A percentile compares a stretch with the other conserved stretches of the same genome.
phyloP scores from a whole-genome alignment of 2,113 vertebrate species.

The Dicerorhinus sumatrensis region DNA sequence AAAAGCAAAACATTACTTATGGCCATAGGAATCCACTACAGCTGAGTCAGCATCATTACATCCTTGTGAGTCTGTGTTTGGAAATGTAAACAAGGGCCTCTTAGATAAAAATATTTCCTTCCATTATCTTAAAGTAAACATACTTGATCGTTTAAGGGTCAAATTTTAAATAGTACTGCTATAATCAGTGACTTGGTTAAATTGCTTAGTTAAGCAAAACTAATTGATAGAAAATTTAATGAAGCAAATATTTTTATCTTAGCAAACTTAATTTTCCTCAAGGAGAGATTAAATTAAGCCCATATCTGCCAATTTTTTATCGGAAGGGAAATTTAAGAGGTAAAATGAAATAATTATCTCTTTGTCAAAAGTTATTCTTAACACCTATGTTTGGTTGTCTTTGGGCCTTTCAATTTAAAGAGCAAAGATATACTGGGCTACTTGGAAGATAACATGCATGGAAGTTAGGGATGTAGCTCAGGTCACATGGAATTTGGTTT shows the following conservation, averaged over 20 bases:
- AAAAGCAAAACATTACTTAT: background rate
- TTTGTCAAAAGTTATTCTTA: background rate
- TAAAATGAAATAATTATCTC: background rate
- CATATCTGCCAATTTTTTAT: background rate
- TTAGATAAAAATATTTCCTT: conserved; percentile 30
- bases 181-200: background rate
- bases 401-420: background rate
- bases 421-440: background rate
- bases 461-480: background rate
- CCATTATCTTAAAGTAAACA: conserved; percentile 1
- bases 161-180: background rate
- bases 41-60: background rate
- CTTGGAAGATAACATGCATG: background rate
- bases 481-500: background rate
- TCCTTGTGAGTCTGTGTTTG: background rate
- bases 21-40: background rate
- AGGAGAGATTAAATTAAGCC: conserved; percentile 9
- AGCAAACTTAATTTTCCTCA: conserved; percentile 37
- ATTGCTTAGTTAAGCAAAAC: conserved; percentile 1
- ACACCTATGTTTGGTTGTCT: background rate
- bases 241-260: conserved; percentile 46
- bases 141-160: background rate
- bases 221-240: conserved; percentile 7
- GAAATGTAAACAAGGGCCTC: background rate
- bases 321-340: background rate